Evolutionary conservation across 2,113 vertebrate species (phyloP).

Genomic region (Calypte anna): DNA sequence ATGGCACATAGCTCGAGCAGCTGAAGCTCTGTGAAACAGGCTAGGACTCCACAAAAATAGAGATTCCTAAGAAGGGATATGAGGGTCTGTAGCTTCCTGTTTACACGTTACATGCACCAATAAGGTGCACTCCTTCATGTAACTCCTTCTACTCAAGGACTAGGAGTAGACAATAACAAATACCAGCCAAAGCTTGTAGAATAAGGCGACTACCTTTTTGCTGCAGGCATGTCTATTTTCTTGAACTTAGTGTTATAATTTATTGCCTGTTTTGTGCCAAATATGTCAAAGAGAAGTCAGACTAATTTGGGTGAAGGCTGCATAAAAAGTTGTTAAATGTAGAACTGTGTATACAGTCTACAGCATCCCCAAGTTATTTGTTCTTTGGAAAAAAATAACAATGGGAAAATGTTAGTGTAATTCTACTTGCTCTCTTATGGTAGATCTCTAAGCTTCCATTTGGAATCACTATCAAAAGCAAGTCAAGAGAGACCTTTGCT

Average conservation of each 20-base stretch:
- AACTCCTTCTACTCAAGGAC: background rate
- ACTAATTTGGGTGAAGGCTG: background rate
- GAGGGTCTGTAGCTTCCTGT: background rate
- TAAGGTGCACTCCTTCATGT: too few relatives aligned
- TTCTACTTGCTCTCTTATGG: accelerated
- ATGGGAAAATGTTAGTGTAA: background rate
- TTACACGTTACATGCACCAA: background rate
- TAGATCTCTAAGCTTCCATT: background rate
- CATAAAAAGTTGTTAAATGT: background rate
- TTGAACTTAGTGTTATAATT: background rate
- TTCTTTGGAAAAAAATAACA: background rate
- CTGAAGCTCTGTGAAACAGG: background rate
- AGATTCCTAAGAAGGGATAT: background rate
- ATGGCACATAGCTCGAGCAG: background rate
- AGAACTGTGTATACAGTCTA: background rate
- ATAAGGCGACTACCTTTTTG: background rate
- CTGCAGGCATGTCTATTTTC: background rate
- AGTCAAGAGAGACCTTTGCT: background rate
- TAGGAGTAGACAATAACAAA: background rate
- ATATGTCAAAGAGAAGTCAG: background rate
- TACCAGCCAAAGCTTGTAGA: background rate
- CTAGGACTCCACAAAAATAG: background rate
- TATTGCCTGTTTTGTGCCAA: background rate
- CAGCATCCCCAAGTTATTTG: background rate
- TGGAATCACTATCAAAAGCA: background rate